These are phyloP conservation scores for Tenrec ecaudatus DNA, from an alignment of 2,113 vertebrate genomes.

Conservation along the genomic window DNA sequence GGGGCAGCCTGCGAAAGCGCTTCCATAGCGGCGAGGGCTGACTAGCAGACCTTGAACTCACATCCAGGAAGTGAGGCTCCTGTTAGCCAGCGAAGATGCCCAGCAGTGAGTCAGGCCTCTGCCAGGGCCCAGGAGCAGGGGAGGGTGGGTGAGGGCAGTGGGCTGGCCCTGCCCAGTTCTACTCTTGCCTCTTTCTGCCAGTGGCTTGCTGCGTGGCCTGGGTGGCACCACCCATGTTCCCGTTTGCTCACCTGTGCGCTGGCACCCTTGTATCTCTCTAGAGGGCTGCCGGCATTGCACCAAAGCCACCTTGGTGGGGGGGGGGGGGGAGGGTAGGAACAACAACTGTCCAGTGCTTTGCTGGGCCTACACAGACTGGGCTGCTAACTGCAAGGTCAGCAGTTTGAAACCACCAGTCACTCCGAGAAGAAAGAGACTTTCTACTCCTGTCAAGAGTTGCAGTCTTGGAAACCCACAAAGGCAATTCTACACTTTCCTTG, in stretches of 20 bases:
- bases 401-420: too few relatives aligned
- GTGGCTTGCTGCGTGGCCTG: background rate
- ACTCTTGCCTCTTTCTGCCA: background rate
- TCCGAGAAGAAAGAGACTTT: too few relatives aligned
- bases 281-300: background rate
- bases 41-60: slow-evolving; percentile 40
- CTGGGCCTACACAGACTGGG: background rate
- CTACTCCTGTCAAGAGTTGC: too few relatives aligned
- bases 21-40: background rate
- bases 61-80: slow-evolving; percentile 67
- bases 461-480: too few relatives aligned
- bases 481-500: too few relatives aligned
- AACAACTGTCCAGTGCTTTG: background rate
- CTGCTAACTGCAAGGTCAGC: background rate
- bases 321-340: background rate
- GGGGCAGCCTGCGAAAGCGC: background rate
- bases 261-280: background rate
- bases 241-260: background rate
- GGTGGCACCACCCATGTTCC: background rate
- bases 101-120: slow-evolving; percentile 34
- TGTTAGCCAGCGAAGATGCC: slow-evolving; percentile 41
- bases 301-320: background rate
- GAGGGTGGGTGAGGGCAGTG: background rate
- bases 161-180: background rate
- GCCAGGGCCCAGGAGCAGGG: background rate